Evolutionary conservation across 2,888 invertebrate species (phyloP).

Genomic region (Ectemnius cavifrons): DNA sequence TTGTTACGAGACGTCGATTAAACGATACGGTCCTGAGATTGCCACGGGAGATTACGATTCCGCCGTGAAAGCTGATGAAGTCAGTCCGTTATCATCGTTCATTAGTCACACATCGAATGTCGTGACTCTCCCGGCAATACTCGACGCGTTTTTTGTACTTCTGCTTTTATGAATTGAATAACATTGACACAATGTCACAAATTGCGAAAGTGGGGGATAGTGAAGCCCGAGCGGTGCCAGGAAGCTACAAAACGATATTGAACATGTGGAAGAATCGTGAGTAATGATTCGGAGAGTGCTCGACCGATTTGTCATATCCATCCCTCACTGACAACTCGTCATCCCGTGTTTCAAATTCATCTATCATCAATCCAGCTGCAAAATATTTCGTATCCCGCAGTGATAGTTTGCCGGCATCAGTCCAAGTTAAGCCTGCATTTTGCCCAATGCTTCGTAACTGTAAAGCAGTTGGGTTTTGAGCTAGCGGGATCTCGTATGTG

Average conservation of each 20-base stretch:
- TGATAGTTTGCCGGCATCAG: background rate
- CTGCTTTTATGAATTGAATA: conserved; percentile 7
- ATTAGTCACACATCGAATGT: conserved; percentile 50
- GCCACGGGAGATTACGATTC: conserved; percentile 55
- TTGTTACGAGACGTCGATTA: background rate
- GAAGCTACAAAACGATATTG: conserved; percentile 62
- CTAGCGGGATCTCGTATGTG: conserved; percentile 15
- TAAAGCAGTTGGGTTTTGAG: conserved; percentile 24
- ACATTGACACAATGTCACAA: conserved; percentile 56
- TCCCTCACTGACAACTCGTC: no score
- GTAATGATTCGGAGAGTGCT: conserved; percentile 29
- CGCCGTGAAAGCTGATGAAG: conserved; percentile 56
- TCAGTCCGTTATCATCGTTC: conserved; percentile 59
- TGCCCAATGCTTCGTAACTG: conserved; percentile 23
- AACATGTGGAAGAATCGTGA: conserved; percentile 68
- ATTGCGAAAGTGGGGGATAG: conserved; percentile 29
- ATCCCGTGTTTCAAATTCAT: no score
- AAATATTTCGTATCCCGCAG: no score
- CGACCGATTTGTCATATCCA: no score
- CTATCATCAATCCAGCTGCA: no score
- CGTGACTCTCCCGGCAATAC: conserved; percentile 6
- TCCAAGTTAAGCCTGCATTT: background rate
- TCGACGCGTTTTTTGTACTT: background rate
- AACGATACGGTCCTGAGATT: conserved; percentile 51
- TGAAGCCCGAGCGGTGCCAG: conserved; percentile 50